A percentile compares a stretch with the other conserved stretches of the same genome.
These are phyloP conservation scores for Pachycephala philippinensis DNA, from an alignment of 2,113 vertebrate genomes.

Conservation along the genomic window DNA sequence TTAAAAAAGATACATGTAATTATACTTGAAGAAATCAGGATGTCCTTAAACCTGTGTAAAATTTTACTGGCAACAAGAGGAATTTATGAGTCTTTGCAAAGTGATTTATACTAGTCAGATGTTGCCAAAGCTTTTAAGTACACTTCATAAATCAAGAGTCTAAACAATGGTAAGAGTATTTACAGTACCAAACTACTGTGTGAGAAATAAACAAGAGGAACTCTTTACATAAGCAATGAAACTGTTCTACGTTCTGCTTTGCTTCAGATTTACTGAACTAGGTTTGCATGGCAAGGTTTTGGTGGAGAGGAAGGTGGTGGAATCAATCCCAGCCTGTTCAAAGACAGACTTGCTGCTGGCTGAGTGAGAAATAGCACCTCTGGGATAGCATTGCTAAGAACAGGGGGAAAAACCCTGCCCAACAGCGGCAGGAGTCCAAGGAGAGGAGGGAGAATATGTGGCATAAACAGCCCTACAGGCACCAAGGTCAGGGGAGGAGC, in stretches of 20 bases:
- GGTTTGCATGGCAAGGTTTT: neutral
- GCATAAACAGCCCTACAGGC: neutral
- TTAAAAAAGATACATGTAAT: neutral
- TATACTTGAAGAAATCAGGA: neutral
- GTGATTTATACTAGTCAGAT: neutral
- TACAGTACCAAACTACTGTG: neutral
- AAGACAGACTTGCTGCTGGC: neutral
- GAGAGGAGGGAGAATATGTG: neutral
- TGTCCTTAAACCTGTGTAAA: neutral
- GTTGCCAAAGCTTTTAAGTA: neutral
- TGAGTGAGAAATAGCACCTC: neutral
- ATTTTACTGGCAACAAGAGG: neutral
- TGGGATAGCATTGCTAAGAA: neutral
- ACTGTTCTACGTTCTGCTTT: neutral
- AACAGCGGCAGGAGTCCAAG: neutral
- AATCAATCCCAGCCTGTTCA: neutral
- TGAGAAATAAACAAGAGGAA: neutral
- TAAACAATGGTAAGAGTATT: neutral
- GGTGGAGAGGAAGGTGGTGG: neutral
- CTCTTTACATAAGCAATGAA: neutral
- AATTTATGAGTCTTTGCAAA: neutral
- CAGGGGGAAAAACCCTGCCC: rapidly evolving
- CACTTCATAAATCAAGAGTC: neutral
- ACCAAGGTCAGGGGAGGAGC: neutral
- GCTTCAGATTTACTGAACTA: neutral